Evolutionary conservation across 2,113 vertebrate species (phyloP).

Genomic region (Aythya baeri): DNA sequence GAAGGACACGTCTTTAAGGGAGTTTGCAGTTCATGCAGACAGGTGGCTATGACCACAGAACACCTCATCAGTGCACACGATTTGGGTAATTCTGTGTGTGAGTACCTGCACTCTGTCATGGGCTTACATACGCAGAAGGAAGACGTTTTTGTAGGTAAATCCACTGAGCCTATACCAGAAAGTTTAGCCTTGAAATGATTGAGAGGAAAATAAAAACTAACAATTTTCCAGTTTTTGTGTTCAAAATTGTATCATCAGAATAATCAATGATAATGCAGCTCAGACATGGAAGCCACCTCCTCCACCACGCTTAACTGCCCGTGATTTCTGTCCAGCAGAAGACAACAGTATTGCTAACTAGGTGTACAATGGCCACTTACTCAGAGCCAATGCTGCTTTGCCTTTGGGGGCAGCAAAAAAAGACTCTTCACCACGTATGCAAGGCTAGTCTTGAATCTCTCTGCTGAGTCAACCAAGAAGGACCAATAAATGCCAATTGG

Average conservation of each 20-base stretch:
- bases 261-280: neutral
- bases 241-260: neutral
- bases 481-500: neutral
- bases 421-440: neutral
- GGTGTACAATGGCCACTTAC: neutral
- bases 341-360: neutral
- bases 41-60: neutral
- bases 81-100: neutral
- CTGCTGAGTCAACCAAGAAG: neutral
- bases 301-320: neutral
- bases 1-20: neutral
- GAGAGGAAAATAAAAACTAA: neutral
- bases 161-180: neutral
- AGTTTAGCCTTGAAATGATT: neutral
- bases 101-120: rapidly evolving
- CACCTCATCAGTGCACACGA: rapidly evolving
- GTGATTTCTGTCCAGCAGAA: neutral
- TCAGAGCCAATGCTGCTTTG: neutral
- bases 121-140: neutral
- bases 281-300: neutral
- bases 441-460: neutral
- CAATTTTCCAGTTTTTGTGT: neutral
- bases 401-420: neutral
- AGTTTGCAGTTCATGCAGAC: neutral
- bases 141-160: neutral